Evolutionary conservation across 2,888 invertebrate species (phyloP).

Genomic region (Thereva unica): DNA sequence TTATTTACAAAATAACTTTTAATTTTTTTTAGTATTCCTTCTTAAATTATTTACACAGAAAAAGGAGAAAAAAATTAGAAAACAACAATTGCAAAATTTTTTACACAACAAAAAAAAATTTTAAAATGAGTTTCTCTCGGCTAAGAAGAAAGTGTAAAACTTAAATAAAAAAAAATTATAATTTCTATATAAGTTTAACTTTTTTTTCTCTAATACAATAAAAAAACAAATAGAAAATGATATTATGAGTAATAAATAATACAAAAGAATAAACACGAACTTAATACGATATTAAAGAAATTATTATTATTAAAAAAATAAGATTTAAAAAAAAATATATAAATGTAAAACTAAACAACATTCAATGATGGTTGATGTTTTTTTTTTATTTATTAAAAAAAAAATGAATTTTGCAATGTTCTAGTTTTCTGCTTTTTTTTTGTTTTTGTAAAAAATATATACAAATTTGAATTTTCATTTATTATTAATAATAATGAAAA

Average conservation of each 20-base stretch:
- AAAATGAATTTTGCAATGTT: no score
- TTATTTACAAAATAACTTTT: no score
- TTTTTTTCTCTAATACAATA: no score
- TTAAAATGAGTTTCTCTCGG: conserved; percentile 30
- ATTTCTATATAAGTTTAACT: no score
- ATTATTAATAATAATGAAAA: not conserved
- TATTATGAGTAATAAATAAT: conserved; percentile 27
- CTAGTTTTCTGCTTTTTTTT: no score
- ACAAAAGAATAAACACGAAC: conserved; percentile 18
- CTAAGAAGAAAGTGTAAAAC: not conserved
- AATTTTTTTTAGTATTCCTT: no score
- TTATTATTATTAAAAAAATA: no score
- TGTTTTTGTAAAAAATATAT: no score
- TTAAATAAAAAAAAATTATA: no score
- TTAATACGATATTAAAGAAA: not conserved
- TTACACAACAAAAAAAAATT: conserved; percentile 7
- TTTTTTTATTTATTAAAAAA: no score
- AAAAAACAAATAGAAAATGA: conserved; percentile 1
- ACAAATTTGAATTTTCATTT: not conserved
- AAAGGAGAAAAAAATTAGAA: conserved; percentile 21
- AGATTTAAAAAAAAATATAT: conserved; percentile 5
- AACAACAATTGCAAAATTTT: conserved; percentile 1
- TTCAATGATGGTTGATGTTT: no score
- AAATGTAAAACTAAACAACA: not conserved
- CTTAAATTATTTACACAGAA: not conserved